Percentiles rank a stretch among this genome's conserved stretches.
Conservation (phyloP, 1,140 invertebrate species). For the Caenorhabditis latens region DNA sequence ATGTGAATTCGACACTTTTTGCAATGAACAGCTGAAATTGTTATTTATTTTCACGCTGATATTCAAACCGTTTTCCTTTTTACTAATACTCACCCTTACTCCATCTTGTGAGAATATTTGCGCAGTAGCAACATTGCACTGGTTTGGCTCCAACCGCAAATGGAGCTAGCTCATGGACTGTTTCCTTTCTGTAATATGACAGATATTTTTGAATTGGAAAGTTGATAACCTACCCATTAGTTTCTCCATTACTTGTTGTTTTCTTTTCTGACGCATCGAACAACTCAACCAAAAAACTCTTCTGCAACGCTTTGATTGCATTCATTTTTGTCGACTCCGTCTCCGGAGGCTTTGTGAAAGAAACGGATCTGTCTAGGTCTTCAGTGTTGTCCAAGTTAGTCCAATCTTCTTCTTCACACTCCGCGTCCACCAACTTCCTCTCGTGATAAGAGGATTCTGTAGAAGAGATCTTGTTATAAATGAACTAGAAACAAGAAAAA, state of each 20-base stretch:
- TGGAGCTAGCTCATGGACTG: conserved; percentile 2
- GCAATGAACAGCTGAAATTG: conserved; percentile 34
- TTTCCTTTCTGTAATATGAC: background rate
- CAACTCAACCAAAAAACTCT: background rate
- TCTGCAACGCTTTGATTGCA: background rate
- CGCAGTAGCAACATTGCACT: conserved; percentile 8
- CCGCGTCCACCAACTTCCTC: conserved; percentile 6
- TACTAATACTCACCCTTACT: background rate
- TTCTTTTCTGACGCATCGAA: conserved; percentile 23
- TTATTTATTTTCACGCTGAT: background rate
- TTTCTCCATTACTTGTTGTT: background rate
- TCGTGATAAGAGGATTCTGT: conserved; percentile 13
- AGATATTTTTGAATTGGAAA: background rate
- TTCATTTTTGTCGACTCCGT: background rate
- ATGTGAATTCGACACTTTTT: conserved; percentile 35
- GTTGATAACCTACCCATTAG: background rate
- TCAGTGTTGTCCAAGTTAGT: conserved; percentile 2
- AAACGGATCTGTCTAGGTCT: background rate
- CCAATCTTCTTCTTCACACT: conserved; percentile 14
- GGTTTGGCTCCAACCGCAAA: conserved; percentile 3
- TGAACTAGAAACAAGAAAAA: too few relatives aligned
- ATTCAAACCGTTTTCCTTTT: background rate
- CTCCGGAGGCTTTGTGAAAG: too few relatives aligned
- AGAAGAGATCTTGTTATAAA: background rate
- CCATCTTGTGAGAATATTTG: conserved; percentile 43